Evolutionary conservation across 2,888 invertebrate species (phyloP), one percentile per base, ranked within the genome.

Genomic region (Ethmia dodecea): DNA sequence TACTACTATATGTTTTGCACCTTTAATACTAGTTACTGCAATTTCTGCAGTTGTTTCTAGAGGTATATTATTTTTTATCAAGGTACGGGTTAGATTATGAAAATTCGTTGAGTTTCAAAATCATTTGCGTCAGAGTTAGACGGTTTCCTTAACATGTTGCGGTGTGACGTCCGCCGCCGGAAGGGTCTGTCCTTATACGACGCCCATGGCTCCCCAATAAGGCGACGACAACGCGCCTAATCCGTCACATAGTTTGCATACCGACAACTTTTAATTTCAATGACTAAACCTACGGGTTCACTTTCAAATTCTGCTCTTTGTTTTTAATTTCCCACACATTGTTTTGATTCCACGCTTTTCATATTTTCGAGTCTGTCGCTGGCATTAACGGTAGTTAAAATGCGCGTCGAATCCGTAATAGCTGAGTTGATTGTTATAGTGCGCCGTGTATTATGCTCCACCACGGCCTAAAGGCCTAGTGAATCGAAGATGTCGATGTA

Each of bases 401-500:
- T 26, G 32, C 33, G 35, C 35, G 62, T 73, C 80, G 81, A 84
- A 84, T 83, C 60, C 49, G 50, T 76, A 76, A 79, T 76, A 61
- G 55, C 53, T 37, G 52, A 10, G 30, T 47, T 48, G 50, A 45
- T 49, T 45, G 40, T 45, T 48, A 37, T 65, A 77, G 75, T 60
- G 61, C 48, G 52, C n/a, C 56, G 56, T 57, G 55, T 73, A 72
- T 68, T 70, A 80, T 83, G 83, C 64, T 60, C 49, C 55, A 55
- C 56, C 44, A 45, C 50, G 66, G 68, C 73, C 69, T 52, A 53
- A 65, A 68, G 71, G 71, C 52, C 64, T 64, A 51, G 55, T 59
- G 63, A 58, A 69, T 60, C 59, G 49, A 72, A 49, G 54, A 90
- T 90, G 90, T 89, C 89, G 53, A 93, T 94, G 91, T 94, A 94